phyloP scores from a whole-genome alignment of 2,797 vertebrate genomes.

The Lerista edwardsae region DNA sequence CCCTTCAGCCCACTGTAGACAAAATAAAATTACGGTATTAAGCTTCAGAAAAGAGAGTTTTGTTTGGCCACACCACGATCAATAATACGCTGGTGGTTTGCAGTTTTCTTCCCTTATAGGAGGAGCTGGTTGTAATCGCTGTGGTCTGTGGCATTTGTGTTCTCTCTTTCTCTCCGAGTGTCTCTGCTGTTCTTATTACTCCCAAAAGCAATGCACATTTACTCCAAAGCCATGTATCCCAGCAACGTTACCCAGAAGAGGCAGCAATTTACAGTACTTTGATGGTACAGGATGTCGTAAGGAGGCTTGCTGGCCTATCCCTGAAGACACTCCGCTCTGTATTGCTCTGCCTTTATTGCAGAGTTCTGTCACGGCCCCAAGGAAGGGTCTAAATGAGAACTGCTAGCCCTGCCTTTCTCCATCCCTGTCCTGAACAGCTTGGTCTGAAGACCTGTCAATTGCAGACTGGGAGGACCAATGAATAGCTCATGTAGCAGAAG shows the following conservation, averaged over 20 bases:
- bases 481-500: not conserved
- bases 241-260: slow-evolving; percentile 68
- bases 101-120: slow-evolving; percentile 60
- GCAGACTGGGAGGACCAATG: not conserved
- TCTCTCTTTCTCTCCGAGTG: not conserved
- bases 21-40: slow-evolving; percentile 6
- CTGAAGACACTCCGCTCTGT: slow-evolving; percentile 59
- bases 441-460: not conserved
- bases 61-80: slow-evolving; percentile 63
- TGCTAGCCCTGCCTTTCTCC: too few species aligned
- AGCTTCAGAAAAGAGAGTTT: slow-evolving; percentile 59
- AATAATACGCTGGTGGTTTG: slow-evolving; percentile 72
- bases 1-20: not conserved
- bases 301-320: slow-evolving; percentile 34
- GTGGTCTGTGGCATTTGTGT: slow-evolving; percentile 55
- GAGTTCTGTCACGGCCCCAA: slow-evolving; percentile 14
- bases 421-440: not conserved
- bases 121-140: slow-evolving; percentile 72
- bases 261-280: slow-evolving; percentile 69
- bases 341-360: slow-evolving; percentile 28
- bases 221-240: slow-evolving; percentile 71
- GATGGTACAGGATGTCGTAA: slow-evolving; percentile 58
- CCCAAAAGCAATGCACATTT: slow-evolving; percentile 67
- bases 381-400: not conserved
- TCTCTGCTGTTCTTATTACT: slow-evolving; percentile 72